Evolutionary conservation across 2,797 vertebrate species (phyloP).

Genomic region (Typhlichthys subterraneus): DNA sequence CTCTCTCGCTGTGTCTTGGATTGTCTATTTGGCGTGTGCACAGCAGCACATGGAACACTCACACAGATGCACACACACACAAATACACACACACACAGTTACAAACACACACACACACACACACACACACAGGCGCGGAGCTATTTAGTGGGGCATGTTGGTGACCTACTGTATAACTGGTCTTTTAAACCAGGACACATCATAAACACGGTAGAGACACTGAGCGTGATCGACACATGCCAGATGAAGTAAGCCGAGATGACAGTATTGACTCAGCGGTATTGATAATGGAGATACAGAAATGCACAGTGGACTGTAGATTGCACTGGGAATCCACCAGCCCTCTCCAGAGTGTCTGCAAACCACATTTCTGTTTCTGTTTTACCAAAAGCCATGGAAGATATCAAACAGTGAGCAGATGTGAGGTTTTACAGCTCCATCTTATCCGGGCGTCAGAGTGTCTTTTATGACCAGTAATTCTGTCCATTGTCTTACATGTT

Average conservation of each 20-base stretch:
- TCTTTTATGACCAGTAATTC: conserved; percentile 24
- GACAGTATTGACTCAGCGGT: too few species aligned
- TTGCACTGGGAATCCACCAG: too few species aligned
- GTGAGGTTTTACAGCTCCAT: too few species aligned
- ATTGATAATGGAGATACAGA: background rate
- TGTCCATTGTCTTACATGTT: conserved; percentile 41
- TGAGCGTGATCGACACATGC: too few species aligned
- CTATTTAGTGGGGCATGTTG: conserved; percentile 81
- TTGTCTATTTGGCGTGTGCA: conserved; percentile 63
- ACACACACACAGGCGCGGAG: conserved; percentile 51
- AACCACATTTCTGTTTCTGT: background rate
- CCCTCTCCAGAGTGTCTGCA: background rate
- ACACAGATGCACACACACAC: conserved; percentile 42
- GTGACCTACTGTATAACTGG: conserved; percentile 51
- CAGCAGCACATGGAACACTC: conserved; percentile 3
- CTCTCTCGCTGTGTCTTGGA: conserved; percentile 15
- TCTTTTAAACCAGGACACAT: conserved; percentile 25
- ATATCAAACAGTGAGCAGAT: too few species aligned
- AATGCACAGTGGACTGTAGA: background rate
- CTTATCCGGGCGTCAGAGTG: background rate
- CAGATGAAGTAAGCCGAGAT: too few species aligned
- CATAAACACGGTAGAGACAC: too few species aligned
- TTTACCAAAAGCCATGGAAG: too few species aligned
- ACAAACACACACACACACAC: too few species aligned
- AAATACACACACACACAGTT: conserved; percentile 1